phyloP scores from a whole-genome alignment of 2,888 invertebrate genomes.

The Cephalotes varians region DNA sequence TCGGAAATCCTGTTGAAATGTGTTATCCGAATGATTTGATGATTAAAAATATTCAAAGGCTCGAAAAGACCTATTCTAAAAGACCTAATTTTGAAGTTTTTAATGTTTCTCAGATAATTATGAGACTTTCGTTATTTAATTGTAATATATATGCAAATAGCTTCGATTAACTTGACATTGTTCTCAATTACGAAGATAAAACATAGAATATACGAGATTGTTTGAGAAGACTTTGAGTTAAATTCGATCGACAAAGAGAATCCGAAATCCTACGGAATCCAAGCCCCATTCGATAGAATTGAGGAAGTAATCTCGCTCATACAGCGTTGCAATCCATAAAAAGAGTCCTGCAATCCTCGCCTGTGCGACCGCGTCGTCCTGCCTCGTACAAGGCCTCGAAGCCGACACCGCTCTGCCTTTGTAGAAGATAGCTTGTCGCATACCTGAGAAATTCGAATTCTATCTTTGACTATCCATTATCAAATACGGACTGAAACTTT shows the following conservation, averaged over 20 bases:
- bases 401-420: slow-evolving; percentile 90
- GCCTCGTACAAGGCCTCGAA: slow-evolving; percentile 95
- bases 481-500: background rate
- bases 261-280: slow-evolving; percentile 40
- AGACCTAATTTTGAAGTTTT: background rate
- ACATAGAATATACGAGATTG: background rate
- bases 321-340: slow-evolving; percentile 96
- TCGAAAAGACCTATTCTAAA: background rate
- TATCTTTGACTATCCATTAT: background rate
- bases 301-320: slow-evolving; percentile 85
- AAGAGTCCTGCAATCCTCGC: slow-evolving; percentile 94
- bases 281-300: slow-evolving; percentile 56
- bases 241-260: background rate
- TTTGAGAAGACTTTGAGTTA: background rate
- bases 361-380: slow-evolving; percentile 93
- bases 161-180: background rate
- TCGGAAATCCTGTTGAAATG: background rate
- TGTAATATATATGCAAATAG: background rate
- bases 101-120: background rate
- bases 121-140: background rate
- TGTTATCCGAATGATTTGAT: background rate
- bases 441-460: slow-evolving; percentile 87
- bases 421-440: slow-evolving; percentile 94
- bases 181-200: background rate
- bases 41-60: background rate